Evolutionary conservation across 23 tunicate species (phyloP), one percentile per base, ranked within the genome.

Genomic region (Trididemnum miniatum): DNA sequence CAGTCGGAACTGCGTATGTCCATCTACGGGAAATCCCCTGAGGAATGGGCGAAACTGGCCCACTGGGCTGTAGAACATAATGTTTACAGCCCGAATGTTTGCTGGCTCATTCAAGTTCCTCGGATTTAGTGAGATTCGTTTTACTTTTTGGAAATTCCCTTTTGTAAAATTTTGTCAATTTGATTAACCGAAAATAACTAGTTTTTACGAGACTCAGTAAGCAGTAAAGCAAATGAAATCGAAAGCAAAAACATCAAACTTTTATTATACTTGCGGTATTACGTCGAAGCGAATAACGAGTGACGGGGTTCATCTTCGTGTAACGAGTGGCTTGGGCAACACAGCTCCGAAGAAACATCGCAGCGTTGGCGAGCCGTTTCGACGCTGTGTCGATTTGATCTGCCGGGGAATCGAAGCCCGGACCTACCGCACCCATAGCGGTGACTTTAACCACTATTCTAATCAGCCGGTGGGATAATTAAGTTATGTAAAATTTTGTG

Each of bases 81-180:
- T 31, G 99, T 95, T 64, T 95, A 90, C 96, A 90, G 96, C 63
- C 85, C 84, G 31, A 86, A 90, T 50, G 92, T 95, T 52, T 28
- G 91, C 20, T 95, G 99, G 99, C 79, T 95, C 31, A 95, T 95
- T 1, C 99, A 95, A 78, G 82, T 95, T 0, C 99, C 99, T 18
- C 65, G 99, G 31, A 40, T 95, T 15, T 95, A 65, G 97, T 91
- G 34, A 82, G 97, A 82, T 12, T 20, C 71, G 25, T 64, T 64
- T 23, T 49, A 18, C 18, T 49, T 18, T 12, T 49, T 49, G 12
- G 57, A n/a, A n/a, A n/a, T n/a, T n/a, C n/a, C n/a, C n/a, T n/a
- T n/a, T n/a, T n/a, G n/a, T n/a, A n/a, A n/a, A n/a, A n/a, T n/a
- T n/a, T n/a, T n/a, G n/a, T n/a, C n/a, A n/a, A n/a, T n/a, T n/a